Base-by-base conservation (phyloP, 2,113 vertebrate species). In the Clarias magur region DNA sequence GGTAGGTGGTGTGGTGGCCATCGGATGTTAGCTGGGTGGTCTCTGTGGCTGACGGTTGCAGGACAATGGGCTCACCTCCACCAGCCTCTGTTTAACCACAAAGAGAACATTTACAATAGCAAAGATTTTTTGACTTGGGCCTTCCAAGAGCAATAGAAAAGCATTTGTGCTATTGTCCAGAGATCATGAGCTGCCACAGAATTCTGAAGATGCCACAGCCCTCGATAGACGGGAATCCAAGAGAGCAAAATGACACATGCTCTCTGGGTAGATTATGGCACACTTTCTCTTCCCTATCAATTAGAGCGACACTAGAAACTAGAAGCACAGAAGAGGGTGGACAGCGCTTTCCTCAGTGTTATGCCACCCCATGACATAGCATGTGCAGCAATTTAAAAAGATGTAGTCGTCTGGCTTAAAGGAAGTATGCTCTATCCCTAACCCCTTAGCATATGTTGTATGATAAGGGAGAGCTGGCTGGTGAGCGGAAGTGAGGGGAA, bases 11-110 rank as follows among this genome's bases (percentile, higher is more conserved):
- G 85, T 94, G 94, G 94, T 98, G 97, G 70, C 97, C 96, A 90
- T 99, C 98, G 2, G 96, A 96, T 80, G 97, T 99, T 92, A 99
- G 94, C 95, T 99, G 98, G 92, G 98, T 99, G 27, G 98, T 99
- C 96, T 99, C 98, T 92, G 97, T 98, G 86, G 97, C 98, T 3
- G 97, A 98, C 16, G 98, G 98, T 92, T 99, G 98, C 93, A 98
- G 92, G 93, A 99, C 93, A 62, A 99, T 95, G 6, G 98, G 97
- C 38, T 96, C 96, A 0, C 97, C 94, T 6, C 94, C 95, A 60
- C 93, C 95, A 42, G 92, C 93, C 96, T 95, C 96, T 96, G 94
- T 95, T 95, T 92, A 93, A n/a, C 92, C 94, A 92, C 87, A 0
- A 85, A 67, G 25, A 65, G 12, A 54, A 67, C 34, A 84, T 63